These are phyloP conservation scores for Agrenia bidenticulata DNA, from an alignment of 2,888 invertebrate species.

Conservation along the genomic window DNA sequence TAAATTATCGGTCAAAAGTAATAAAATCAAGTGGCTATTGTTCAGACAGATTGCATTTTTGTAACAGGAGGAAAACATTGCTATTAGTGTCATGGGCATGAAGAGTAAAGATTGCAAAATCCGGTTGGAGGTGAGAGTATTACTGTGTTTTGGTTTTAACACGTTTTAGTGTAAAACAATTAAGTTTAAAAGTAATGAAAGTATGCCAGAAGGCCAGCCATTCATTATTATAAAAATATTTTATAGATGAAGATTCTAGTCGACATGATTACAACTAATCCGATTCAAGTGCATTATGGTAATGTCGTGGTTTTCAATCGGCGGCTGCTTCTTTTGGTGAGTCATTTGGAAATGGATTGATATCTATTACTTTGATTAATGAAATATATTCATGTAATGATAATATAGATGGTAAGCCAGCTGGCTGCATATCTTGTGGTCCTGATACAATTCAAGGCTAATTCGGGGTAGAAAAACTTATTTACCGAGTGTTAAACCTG, in stretches of 20 bases:
- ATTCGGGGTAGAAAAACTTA: neutral
- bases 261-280: conserved; percentile 8
- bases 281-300: neutral
- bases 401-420: conserved; percentile 2
- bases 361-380: neutral
- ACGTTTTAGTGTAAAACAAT: neutral
- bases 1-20: too few relatives aligned
- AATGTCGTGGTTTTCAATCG: neutral
- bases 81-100: too few relatives aligned
- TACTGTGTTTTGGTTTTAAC: neutral
- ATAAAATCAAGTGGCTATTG: too few relatives aligned
- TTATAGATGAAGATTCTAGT: conserved; percentile 9
- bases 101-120: neutral
- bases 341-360: neutral
- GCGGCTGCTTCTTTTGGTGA: neutral
- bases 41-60: too few relatives aligned
- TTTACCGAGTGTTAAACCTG: too few relatives aligned
- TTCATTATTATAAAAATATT: too few relatives aligned
- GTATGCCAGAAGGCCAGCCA: too few relatives aligned
- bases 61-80: too few relatives aligned
- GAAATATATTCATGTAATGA: neutral
- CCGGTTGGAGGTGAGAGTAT: conserved; percentile 1
- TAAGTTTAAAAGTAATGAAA: too few relatives aligned
- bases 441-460: conserved; percentile 9
- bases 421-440: conserved; percentile 16